Percentiles rank a stretch among this genome's conserved stretches.
Conservation (phyloP, 64 coral and sea anemone genomes). For the Astreopora myriophthalma region DNA sequence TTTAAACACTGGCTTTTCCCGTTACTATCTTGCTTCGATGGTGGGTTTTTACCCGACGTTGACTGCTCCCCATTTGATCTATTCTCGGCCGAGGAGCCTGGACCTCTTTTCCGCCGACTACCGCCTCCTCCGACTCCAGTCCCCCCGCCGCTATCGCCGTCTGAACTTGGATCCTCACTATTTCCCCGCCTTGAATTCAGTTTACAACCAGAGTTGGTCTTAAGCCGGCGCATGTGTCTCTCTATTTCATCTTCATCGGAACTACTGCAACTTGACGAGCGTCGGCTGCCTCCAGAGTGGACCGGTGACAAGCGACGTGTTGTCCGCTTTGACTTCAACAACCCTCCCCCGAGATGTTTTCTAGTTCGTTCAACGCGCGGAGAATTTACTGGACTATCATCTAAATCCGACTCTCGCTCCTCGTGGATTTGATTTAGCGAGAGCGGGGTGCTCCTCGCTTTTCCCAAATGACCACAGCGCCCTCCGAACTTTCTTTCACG, state of each 20-base stretch:
- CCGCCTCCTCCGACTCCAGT: conserved; percentile 44
- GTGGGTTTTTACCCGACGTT: conserved; percentile 18
- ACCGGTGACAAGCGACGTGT: conserved; percentile 85
- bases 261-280: conserved; percentile 89
- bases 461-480: conserved; percentile 49
- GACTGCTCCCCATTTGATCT: background rate
- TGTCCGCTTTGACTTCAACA: conserved; percentile 79
- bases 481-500: conserved; percentile 33
- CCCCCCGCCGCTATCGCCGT: conserved; percentile 78
- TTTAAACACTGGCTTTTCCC: conserved; percentile 50
- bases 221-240: conserved; percentile 90
- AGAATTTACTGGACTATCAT: conserved; percentile 88
- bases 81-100: background rate
- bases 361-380: conserved; percentile 80
- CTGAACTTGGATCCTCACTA: conserved; percentile 73
- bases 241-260: conserved; percentile 99
- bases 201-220: conserved; percentile 82
- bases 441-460: conserved; percentile 81
- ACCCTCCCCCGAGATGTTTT: conserved; percentile 67
- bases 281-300: conserved; percentile 78
- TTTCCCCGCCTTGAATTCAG: conserved; percentile 60
- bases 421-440: conserved; percentile 92
- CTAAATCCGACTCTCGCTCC: conserved; percentile 98
- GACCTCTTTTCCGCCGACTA: background rate
- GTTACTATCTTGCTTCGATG: conserved; percentile 46